Evolutionary conservation across 2,888 invertebrate genomes (phyloP).

Genomic region (Plebejus anna): DNA sequence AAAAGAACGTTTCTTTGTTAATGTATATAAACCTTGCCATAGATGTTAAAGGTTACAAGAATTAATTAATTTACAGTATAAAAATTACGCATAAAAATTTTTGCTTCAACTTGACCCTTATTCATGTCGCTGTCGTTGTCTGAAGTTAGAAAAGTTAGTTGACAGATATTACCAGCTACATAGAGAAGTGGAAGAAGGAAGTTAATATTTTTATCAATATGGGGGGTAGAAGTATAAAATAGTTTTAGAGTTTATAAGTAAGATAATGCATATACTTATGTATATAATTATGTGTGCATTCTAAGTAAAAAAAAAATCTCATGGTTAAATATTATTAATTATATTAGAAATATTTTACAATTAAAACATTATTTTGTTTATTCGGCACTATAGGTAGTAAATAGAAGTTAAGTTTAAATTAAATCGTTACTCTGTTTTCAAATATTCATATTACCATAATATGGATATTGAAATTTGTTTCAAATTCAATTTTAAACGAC

Average conservation of each 20-base stretch:
- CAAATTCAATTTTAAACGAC: too few relatives aligned
- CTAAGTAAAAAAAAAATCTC: not conserved
- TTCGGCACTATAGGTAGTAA: not conserved
- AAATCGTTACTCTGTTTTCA: not conserved
- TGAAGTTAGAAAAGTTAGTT: not conserved
- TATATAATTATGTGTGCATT: not conserved
- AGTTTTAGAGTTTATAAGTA: not conserved
- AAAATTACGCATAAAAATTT: not conserved
- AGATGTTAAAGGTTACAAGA: not conserved
- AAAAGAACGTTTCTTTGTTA: not conserved
- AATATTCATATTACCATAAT: not conserved
- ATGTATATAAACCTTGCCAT: not conserved
- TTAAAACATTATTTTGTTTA: constrained; percentile 4
- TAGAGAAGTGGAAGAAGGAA: not conserved
- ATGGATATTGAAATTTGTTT: too few relatives aligned
- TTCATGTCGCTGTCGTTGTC: not conserved
- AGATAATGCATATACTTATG: not conserved
- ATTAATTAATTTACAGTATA: not conserved
- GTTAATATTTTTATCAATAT: not conserved
- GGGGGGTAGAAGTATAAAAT: not conserved
- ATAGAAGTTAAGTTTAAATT: not conserved
- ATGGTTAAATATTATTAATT: not conserved
- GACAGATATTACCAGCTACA: too few relatives aligned
- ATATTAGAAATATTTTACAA: not conserved
- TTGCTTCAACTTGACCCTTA: not conserved